These are phyloP conservation scores for Valencia hispanica DNA, from an alignment of 2,797 vertebrate species.

Conservation along the genomic window DNA sequence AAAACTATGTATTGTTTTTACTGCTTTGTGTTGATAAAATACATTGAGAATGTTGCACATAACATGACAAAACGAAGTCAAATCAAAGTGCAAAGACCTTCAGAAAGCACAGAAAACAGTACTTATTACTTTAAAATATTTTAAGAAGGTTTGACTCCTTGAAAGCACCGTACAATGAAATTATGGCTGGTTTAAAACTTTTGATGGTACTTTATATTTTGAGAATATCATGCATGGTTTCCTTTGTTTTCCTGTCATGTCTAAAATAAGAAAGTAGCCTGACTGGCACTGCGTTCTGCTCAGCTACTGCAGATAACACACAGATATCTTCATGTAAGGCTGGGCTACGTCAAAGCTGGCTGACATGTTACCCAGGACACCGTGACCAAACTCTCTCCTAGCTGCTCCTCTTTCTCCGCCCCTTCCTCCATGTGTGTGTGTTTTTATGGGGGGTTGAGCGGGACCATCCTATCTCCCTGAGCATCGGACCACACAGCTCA, in stretches of 20 bases:
- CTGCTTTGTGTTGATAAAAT: background rate
- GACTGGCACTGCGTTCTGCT: conserved; percentile 10
- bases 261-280: conserved; percentile 18
- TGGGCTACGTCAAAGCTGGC: conserved; percentile 64
- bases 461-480: conserved; percentile 43
- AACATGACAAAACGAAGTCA: background rate
- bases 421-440: background rate
- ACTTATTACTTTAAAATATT: background rate
- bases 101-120: background rate
- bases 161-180: background rate
- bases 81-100: background rate
- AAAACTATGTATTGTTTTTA: background rate
- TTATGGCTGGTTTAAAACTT: background rate
- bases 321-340: conserved; percentile 53
- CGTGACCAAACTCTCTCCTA: conserved; percentile 59
- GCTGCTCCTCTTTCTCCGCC: conserved; percentile 8
- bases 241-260: conserved; percentile 2
- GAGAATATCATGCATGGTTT: background rate
- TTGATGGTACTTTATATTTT: background rate
- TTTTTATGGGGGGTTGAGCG: background rate
- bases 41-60: background rate
- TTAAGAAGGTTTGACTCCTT: background rate
- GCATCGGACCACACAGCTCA: conserved; percentile 77
- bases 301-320: conserved; percentile 37
- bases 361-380: conserved; percentile 72